A percentile compares a stretch with the other conserved stretches of the same genome.
These are phyloP conservation scores for Cladorhizidae sp. DNA, from an alignment of 37 sponge, comb jelly and placozoan species.

Conservation along the genomic window DNA sequence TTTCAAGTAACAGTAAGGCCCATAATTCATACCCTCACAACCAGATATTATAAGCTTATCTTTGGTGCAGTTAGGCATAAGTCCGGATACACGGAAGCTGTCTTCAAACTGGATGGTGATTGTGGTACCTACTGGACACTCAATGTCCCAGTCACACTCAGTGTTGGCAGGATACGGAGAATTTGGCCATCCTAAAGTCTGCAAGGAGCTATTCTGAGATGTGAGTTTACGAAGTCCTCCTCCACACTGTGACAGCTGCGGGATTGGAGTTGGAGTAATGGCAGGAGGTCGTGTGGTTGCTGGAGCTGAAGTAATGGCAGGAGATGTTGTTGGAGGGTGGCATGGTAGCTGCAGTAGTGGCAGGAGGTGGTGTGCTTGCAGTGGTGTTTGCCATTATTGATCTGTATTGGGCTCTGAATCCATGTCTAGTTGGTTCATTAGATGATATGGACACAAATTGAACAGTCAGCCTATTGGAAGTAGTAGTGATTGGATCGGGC, in stretches of 20 bases:
- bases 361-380: not conserved
- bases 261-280: too few relatives aligned
- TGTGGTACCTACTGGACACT: not conserved
- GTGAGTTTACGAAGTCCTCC: not conserved
- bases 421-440: not conserved
- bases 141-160: not conserved
- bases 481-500: not conserved
- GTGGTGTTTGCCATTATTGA: not conserved
- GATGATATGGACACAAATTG: not conserved
- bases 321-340: not conserved
- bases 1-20: not conserved
- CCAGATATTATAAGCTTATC: not conserved
- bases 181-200: slow-evolving; percentile 13
- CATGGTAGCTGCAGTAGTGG: not conserved
- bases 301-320: not conserved
- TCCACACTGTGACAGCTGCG: not conserved
- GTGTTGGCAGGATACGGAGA: slow-evolving; percentile 17
- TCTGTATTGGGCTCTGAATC: not conserved
- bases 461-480: not conserved
- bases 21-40: not conserved
- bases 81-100: not conserved
- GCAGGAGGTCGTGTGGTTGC: not conserved
- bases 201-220: not conserved
- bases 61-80: not conserved
- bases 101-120: not conserved